These are phyloP conservation scores for Patella caerulea DNA, from an alignment of 2,888 invertebrate genomes.

Conservation along the genomic window DNA sequence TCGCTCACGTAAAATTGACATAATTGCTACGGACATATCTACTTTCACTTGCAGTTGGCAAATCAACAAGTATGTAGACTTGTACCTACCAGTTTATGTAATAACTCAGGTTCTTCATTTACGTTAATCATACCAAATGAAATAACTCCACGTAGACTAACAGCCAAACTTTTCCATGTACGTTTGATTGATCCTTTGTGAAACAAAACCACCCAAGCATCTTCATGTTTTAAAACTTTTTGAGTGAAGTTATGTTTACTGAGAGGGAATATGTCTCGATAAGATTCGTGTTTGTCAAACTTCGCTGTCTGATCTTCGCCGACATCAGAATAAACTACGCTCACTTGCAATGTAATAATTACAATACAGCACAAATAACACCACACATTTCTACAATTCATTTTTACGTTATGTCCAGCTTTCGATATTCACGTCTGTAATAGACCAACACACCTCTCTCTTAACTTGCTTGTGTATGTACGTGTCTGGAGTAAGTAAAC, in stretches of 20 bases:
- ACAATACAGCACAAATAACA: too few relatives aligned
- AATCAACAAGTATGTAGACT: neutral
- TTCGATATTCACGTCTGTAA: too few relatives aligned
- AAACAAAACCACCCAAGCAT: conserved; percentile 56
- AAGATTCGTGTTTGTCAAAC: conserved; percentile 44
- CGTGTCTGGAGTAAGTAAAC: too few relatives aligned
- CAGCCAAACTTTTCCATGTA: conserved; percentile 55
- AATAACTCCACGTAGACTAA: conserved; percentile 47
- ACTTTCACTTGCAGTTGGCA: neutral
- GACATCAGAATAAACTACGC: too few relatives aligned
- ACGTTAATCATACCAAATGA: conserved; percentile 53
- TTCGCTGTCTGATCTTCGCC: too few relatives aligned
- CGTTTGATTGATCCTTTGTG: conserved; percentile 46
- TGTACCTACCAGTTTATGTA: conserved; percentile 46
- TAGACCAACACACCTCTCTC: too few relatives aligned
- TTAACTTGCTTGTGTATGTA: too few relatives aligned
- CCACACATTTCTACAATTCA: too few relatives aligned
- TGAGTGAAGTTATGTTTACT: conserved; percentile 47
- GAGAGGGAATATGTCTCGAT: conserved; percentile 51
- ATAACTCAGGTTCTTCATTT: conserved; percentile 35
- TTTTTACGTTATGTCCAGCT: too few relatives aligned
- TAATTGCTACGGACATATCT: neutral
- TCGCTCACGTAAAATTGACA: neutral
- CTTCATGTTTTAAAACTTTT: conserved; percentile 42
- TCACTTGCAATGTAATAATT: too few relatives aligned